Percentiles rank a stretch among this genome's conserved stretches.
Evolutionary conservation across 2,797 vertebrate species (phyloP).

Genomic region (Ataeniobius toweri): DNA sequence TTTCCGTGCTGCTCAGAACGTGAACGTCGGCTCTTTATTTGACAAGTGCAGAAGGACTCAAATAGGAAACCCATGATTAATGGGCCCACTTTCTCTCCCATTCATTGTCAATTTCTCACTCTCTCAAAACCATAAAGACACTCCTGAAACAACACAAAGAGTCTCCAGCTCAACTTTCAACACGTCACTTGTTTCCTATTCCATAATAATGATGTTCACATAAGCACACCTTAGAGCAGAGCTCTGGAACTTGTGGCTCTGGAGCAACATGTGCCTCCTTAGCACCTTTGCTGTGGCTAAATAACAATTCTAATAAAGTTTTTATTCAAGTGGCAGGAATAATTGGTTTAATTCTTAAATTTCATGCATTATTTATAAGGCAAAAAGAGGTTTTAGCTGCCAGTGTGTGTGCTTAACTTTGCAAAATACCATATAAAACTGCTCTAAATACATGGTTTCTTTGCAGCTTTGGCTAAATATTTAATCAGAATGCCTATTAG

Average conservation of each 20-base stretch:
- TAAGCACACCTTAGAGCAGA: not conserved
- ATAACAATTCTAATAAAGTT: not conserved
- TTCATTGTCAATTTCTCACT: constrained; percentile 1
- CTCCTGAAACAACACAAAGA: constrained; percentile 3
- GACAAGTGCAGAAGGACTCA: not conserved
- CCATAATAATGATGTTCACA: not conserved
- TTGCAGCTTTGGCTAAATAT: not conserved
- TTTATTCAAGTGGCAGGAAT: not conserved
- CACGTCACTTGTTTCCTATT: constrained; percentile 1
- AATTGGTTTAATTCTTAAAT: no score
- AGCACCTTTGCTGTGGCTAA: not conserved
- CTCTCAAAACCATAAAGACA: not conserved
- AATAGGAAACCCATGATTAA: constrained; percentile 4
- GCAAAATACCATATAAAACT: not conserved
- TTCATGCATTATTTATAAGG: not conserved
- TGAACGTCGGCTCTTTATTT: not conserved
- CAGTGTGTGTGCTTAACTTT: not conserved
- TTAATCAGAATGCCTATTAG: not conserved
- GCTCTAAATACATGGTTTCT: not conserved
- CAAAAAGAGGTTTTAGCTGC: not conserved
- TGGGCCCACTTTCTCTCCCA: constrained; percentile 2
- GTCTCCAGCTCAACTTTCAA: constrained; percentile 4
- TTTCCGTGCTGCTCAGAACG: not conserved
- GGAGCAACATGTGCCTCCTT: not conserved
- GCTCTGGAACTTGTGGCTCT: not conserved